Percentiles rank a stretch among this genome's conserved stretches.
Conservation (phyloP, 2,797 vertebrate genomes). For the Echiichthys vipera region DNA sequence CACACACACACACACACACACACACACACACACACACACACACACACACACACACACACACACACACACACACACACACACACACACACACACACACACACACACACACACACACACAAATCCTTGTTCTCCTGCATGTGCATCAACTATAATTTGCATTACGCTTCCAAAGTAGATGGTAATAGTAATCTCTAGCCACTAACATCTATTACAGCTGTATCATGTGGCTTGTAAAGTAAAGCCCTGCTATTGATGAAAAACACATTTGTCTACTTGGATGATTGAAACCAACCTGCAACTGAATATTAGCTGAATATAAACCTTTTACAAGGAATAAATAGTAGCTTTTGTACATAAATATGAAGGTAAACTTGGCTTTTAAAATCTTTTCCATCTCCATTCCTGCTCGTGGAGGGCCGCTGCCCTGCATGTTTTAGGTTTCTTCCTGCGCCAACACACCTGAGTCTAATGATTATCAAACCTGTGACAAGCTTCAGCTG, state of each 20-base stretch:
- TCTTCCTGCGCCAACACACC: too few relatives aligned
- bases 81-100: neutral
- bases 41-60: neutral
- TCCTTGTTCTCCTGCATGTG: neutral
- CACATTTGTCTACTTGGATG: neutral
- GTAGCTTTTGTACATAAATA: neutral
- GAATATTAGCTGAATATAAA: constrained; percentile 2
- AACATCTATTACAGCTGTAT: constrained; percentile 12
- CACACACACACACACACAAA: neutral
- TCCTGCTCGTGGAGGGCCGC: too few relatives aligned
- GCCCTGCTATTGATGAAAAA: constrained; percentile 6
- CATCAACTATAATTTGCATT: neutral
- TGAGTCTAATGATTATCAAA: too few relatives aligned
- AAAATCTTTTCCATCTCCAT: neutral
- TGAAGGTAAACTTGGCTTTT: neutral
- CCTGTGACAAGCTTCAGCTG: too few relatives aligned
- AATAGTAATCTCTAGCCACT: neutral
- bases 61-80: neutral
- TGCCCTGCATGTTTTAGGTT: too few relatives aligned
- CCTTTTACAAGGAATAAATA: too few relatives aligned
- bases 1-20: neutral
- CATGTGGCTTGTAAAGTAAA: constrained; percentile 28
- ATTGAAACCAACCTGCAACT: constrained; percentile 7
- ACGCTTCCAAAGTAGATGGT: neutral
- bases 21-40: neutral